These are phyloP conservation scores for Caiman crocodilus DNA, from an alignment of 2,797 vertebrate species.

Conservation along the genomic window DNA sequence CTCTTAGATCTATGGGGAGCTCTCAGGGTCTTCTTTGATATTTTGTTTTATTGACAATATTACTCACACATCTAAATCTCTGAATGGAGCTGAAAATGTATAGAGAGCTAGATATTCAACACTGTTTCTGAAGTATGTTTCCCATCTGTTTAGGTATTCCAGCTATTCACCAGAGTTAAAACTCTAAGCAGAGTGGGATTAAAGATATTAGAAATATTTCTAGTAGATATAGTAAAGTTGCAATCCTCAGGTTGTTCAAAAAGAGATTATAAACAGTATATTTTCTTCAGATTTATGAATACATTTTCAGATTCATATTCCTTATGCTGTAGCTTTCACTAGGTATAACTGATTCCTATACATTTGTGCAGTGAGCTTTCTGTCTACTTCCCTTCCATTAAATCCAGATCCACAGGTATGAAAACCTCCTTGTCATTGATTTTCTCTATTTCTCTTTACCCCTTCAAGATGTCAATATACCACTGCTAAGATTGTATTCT, in stretches of 20 bases:
- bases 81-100: background rate
- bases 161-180: background rate
- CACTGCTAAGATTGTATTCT: fast-evolving
- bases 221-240: background rate
- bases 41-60: background rate
- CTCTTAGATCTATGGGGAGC: background rate
- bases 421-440: background rate
- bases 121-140: background rate
- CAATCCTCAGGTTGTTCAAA: background rate
- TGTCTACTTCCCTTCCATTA: background rate
- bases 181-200: background rate
- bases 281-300: background rate
- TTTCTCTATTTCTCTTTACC: conserved; percentile 25
- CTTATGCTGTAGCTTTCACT: background rate
- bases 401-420: background rate
- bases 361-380: background rate
- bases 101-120: background rate
- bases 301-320: conserved; percentile 6
- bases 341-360: background rate
- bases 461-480: background rate
- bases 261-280: fast-evolving
- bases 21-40: background rate
- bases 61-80: background rate
- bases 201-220: conserved; percentile 25
- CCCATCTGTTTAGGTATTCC: conserved; percentile 28